A percentile compares a stretch with the other conserved stretches of the same genome.
Evolutionary conservation across 2,888 invertebrate genomes (phyloP).

Genomic region (Chrysolina haemoptera): DNA sequence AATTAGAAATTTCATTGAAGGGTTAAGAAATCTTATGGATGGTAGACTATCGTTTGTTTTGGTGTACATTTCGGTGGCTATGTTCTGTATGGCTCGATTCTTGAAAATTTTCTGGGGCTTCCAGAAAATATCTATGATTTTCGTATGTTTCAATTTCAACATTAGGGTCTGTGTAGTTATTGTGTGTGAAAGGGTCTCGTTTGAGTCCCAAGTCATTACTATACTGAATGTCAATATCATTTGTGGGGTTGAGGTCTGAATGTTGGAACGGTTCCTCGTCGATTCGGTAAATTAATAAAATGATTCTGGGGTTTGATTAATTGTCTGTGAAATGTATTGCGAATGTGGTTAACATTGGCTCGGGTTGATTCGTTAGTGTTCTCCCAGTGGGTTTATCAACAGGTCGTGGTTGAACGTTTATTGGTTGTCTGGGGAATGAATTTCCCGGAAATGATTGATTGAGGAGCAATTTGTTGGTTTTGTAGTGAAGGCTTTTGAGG

Average conservation of each 20-base stretch:
- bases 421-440: conserved; percentile 10
- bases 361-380: not conserved
- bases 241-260: not conserved
- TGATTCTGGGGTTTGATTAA: no score
- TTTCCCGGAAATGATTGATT: not conserved
- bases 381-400: not conserved
- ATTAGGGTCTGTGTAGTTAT: not conserved
- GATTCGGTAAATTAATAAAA: not conserved
- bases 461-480: not conserved
- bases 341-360: not conserved
- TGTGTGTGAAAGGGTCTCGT: not conserved
- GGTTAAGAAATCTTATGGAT: not conserved
- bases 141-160: not conserved
- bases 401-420: conserved; percentile 11
- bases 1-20: not conserved
- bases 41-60: not conserved
- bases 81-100: no score
- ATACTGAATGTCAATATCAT: not conserved
- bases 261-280: not conserved
- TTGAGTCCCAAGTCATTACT: not conserved
- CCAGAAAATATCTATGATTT: not conserved
- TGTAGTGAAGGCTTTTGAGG: not conserved
- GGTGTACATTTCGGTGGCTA: not conserved
- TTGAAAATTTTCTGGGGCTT: not conserved
- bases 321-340: not conserved